These are phyloP conservation scores for Gavia stellata DNA, from an alignment of 2,113 vertebrate species.

Conservation along the genomic window DNA sequence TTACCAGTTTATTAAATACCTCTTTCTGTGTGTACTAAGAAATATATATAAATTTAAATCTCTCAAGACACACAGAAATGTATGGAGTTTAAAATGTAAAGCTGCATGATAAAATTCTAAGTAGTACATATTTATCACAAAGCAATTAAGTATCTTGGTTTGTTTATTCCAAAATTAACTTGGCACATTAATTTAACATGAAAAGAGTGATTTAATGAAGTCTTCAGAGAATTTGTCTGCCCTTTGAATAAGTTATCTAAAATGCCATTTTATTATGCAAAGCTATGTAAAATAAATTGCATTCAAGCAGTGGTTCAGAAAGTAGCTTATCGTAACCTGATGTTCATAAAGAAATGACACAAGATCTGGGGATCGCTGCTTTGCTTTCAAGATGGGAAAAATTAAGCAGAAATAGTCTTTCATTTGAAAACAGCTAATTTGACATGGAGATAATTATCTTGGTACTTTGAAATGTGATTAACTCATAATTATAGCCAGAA, in stretches of 20 bases:
- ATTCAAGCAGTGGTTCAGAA: constrained; percentile 68
- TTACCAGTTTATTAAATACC: not conserved
- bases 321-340: constrained; percentile 67
- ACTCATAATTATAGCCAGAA: constrained; percentile 7
- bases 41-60: not conserved
- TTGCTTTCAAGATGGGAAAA: constrained; percentile 37
- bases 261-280: constrained; percentile 74
- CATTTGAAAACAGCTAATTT: constrained; percentile 45
- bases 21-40: not conserved
- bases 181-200: constrained; percentile 69
- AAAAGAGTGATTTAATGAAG: constrained; percentile 72
- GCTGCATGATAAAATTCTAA: constrained; percentile 8
- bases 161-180: constrained; percentile 66
- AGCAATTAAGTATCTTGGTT: constrained; percentile 44
- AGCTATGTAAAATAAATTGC: constrained; percentile 73
- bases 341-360: constrained; percentile 52
- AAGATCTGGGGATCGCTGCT: constrained; percentile 33
- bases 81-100: not conserved
- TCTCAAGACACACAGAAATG: not conserved
- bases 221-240: constrained; percentile 70
- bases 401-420: constrained; percentile 37
- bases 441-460: constrained; percentile 43
- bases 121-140: constrained; percentile 39
- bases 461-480: constrained; percentile 50
- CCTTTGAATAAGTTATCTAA: constrained; percentile 72